Conservation (phyloP, 2,113 vertebrate species). For the Myrmecobius fasciatus region DNA sequence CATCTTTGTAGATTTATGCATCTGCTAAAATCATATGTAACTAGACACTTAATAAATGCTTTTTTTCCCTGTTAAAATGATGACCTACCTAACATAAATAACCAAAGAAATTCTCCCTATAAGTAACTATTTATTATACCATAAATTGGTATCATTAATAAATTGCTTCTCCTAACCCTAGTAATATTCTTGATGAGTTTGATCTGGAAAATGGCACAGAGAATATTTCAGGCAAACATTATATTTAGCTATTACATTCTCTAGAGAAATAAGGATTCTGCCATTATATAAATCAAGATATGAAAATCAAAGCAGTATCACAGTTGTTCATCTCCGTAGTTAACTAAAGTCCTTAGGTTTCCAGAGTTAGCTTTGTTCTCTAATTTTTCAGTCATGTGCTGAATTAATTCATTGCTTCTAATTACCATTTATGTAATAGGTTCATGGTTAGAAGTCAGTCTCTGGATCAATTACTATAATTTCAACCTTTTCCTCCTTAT, state of each 20-base stretch:
- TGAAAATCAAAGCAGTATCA: slow-evolving; percentile 17
- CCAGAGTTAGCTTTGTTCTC: slow-evolving; percentile 11
- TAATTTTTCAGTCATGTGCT: slow-evolving; percentile 11
- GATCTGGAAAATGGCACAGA: not conserved
- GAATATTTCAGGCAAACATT: not conserved
- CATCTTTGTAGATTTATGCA: not conserved
- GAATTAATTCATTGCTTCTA: slow-evolving; percentile 1
- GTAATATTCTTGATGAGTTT: slow-evolving; percentile 32
- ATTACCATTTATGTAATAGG: not conserved
- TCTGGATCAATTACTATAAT: slow-evolving; percentile 30
- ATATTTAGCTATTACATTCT: not conserved
- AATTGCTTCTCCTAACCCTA: slow-evolving; percentile 1
- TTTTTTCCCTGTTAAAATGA: not conserved
- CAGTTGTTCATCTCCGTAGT: not conserved
- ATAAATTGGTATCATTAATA: slow-evolving; percentile 42
- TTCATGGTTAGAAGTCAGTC: not conserved
- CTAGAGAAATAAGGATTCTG: slow-evolving; percentile 25
- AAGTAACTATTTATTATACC: not conserved
- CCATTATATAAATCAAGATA: not conserved
- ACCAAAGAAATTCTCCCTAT: not conserved
- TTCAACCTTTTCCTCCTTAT: not conserved
- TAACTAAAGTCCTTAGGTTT: not conserved
- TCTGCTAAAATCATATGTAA: not conserved
- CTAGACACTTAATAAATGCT: not conserved
- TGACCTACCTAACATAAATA: slow-evolving; percentile 25